Evolutionary conservation across 2,888 invertebrate genomes (phyloP).

Genomic region (Iphiclides podalirius): DNA sequence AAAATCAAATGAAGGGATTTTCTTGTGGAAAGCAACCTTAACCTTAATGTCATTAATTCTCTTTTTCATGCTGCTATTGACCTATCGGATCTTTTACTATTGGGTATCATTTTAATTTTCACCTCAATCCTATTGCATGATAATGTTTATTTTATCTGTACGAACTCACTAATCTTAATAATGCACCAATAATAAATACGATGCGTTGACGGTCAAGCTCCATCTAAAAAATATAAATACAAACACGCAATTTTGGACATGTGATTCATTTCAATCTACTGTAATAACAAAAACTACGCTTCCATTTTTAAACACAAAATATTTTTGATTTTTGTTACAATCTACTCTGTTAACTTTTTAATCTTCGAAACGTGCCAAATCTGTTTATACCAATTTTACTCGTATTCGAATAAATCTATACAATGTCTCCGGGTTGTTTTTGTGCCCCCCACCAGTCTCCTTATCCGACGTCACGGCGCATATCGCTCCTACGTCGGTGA

Average conservation of each 20-base stretch:
- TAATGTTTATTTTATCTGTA: conserved; percentile 39
- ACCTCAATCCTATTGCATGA: conserved; percentile 50
- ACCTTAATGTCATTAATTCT: conserved; percentile 71
- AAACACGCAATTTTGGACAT: conserved; percentile 74
- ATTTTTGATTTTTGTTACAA: conserved; percentile 34
- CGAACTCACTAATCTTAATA: conserved; percentile 39
- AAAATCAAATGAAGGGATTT: too few relatives aligned
- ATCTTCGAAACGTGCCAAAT: conserved; percentile 39
- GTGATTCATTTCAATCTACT: conserved; percentile 41
- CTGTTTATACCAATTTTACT: conserved; percentile 46
- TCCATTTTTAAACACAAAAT: conserved; percentile 58
- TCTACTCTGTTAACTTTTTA: conserved; percentile 32
- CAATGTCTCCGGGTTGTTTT: conserved; percentile 33
- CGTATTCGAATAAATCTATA: conserved; percentile 50
- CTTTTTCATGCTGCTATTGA: conserved; percentile 73
- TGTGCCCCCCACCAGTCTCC: conserved; percentile 57
- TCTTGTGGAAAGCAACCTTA: conserved; percentile 22
- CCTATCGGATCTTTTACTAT: conserved; percentile 72
- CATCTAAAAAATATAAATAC: conserved; percentile 73
- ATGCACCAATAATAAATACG: conserved; percentile 70
- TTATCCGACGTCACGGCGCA: conserved; percentile 78
- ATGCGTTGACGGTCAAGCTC: conserved; percentile 73
- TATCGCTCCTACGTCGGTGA: conserved; percentile 72
- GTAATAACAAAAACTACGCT: conserved; percentile 40
- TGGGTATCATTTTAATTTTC: conserved; percentile 60